Evolutionary conservation across 2,113 vertebrate species (phyloP).

Genomic region (Ctenodactylus gundi): DNA sequence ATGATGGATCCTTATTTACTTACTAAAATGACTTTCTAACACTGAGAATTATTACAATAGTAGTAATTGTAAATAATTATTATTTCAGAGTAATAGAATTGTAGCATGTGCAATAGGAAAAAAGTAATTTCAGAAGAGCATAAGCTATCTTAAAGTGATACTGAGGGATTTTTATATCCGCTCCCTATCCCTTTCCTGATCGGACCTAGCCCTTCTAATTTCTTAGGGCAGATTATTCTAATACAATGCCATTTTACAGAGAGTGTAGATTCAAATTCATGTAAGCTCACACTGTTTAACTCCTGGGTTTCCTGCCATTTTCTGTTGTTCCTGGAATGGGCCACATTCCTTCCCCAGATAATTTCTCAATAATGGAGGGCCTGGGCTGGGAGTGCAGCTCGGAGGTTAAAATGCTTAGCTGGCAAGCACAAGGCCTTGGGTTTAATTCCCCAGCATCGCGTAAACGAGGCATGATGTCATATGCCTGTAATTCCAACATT

Average conservation of each 20-base stretch:
- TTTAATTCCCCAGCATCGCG: too few relatives aligned
- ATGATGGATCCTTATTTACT: neutral
- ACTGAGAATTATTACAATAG: neutral
- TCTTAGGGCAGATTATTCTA: neutral
- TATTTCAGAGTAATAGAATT: slow-evolving; percentile 19
- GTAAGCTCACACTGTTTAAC: neutral
- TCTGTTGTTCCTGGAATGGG: neutral
- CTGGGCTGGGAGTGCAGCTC: too few relatives aligned
- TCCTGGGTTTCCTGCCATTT: neutral
- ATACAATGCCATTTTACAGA: neutral
- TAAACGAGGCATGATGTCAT: too few relatives aligned
- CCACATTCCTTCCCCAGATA: neutral
- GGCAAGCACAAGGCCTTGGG: too few relatives aligned
- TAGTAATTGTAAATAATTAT: neutral
- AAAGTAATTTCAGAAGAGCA: neutral
- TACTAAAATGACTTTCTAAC: slow-evolving; percentile 38
- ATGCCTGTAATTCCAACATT: too few relatives aligned
- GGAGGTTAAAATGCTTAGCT: too few relatives aligned
- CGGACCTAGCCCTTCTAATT: neutral
- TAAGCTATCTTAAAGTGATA: neutral
- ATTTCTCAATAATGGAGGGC: neutral
- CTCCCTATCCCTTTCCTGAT: neutral
- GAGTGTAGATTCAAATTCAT: neutral
- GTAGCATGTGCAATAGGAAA: neutral
- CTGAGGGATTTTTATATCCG: neutral